phyloP scores from a whole-genome alignment of 1,140 invertebrate species.

The Lerema accius region DNA sequence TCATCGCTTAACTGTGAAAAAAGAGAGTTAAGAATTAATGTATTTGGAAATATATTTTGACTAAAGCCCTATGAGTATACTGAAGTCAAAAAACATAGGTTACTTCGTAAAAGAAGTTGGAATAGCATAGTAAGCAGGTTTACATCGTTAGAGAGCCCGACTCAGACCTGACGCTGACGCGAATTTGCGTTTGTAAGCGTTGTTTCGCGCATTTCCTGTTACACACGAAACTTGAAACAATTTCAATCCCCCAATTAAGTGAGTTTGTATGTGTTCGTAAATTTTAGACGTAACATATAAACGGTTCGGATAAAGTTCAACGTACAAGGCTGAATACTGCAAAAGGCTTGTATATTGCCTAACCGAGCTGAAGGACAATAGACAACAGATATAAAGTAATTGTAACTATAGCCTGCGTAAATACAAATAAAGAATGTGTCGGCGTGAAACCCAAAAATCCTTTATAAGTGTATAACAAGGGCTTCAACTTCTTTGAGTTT shows the following conservation, averaged over 20 bases:
- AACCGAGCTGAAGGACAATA: no score
- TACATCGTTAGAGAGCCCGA: conserved; percentile 32
- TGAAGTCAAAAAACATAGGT: conserved; percentile 4
- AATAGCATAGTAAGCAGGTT: conserved; percentile 37
- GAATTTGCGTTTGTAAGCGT: conserved; percentile 33
- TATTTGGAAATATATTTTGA: not conserved
- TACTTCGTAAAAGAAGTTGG: conserved; percentile 29
- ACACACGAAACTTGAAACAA: not conserved
- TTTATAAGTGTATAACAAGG: no score
- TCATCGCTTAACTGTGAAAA: no score
- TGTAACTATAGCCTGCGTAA: no score
- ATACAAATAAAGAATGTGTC: no score
- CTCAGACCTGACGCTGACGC: conserved; percentile 34
- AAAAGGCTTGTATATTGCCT: no score
- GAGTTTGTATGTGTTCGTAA: not conserved
- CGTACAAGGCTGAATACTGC: no score
- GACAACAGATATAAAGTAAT: no score
- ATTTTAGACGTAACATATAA: no score
- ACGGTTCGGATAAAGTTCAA: no score
- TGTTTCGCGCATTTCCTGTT: conserved; percentile 20
- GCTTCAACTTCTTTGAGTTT: no score
- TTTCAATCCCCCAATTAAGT: not conserved
- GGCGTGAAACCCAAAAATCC: no score
- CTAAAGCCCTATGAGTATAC: not conserved
- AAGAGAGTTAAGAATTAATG: not conserved